phyloP scores from a whole-genome alignment of 2,113 vertebrate species.

The Phrynocephalus versicolor region DNA sequence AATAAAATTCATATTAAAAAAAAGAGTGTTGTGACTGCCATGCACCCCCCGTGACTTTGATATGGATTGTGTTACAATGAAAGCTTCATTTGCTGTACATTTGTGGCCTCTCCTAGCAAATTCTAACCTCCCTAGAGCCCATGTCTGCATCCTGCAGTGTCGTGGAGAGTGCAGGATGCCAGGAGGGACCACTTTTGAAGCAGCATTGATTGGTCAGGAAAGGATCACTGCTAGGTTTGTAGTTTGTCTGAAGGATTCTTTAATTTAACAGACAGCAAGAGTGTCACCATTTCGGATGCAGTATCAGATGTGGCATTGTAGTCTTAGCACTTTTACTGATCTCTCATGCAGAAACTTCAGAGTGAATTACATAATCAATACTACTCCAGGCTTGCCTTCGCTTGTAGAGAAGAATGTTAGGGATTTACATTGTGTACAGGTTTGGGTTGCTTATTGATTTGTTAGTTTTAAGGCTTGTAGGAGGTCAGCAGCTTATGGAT shows the following conservation, averaged over 20 bases:
- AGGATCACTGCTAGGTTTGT: neutral
- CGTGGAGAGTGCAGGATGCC: neutral
- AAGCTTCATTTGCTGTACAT: too few species aligned
- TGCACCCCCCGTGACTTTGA: too few species aligned
- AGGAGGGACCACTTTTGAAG: neutral
- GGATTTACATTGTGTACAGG: neutral
- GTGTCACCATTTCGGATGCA: neutral
- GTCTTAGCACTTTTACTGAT: conserved; percentile 8
- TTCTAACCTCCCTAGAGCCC: neutral
- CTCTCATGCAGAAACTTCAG: conserved; percentile 27
- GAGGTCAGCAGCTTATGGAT: conserved; percentile 3
- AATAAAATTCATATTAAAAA: too few species aligned
- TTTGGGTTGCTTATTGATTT: conserved; percentile 33
- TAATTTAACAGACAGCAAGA: neutral
- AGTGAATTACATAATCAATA: conserved; percentile 38
- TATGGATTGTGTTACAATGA: too few species aligned
- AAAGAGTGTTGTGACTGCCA: too few species aligned
- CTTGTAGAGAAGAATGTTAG: neutral
- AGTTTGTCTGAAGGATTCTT: neutral
- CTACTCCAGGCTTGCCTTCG: conserved; percentile 8
- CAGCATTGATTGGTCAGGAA: neutral
- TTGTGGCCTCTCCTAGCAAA: neutral
- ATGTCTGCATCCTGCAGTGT: neutral
- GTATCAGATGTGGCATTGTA: neutral
- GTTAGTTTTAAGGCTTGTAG: conserved; percentile 19